Base-by-base conservation (phyloP, 2,888 invertebrate genomes). In the Conomelus anceps region DNA sequence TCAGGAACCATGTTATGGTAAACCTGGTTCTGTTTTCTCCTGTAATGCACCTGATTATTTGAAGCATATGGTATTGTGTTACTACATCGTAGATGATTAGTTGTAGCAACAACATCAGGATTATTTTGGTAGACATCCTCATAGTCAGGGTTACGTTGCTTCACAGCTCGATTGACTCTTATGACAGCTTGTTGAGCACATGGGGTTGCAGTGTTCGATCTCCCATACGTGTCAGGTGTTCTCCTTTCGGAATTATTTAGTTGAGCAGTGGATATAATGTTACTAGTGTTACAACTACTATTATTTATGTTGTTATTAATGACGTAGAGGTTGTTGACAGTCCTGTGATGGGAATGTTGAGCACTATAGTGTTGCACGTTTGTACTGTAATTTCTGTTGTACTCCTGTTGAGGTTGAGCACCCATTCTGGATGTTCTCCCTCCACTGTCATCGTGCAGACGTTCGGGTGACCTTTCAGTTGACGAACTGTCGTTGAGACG, bases 151-250 rank as follows among this genome's bases (percentile, higher is more conserved):
- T 90, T 90, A 22, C 86, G 89, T n/a, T 88, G 89, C 89, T 91
- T 90, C 9, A 89, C 84, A 23, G 90, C 26, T 63, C 90, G 86
- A 22, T 90, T 84, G 23, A 89, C 89, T 22, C 90, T 90, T 11
- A 89, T 89, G 17, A 88, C 85, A 22, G 86, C 84, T 17, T 89
- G 89, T 88, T 84, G 87, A 41, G 87, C 84, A 86, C 86, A 86
- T 6, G 90, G 90, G 4, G 90, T 90, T n/a, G 89, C 86, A 3
- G 90, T 88, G 84, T 89, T 90, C 6, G 96, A 96, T 90, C 96
- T 94, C 0, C 97, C 97, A 92, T 97, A 97, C 17, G 97, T 96
- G 92, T 97, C 97, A 0, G 97, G 97, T 0, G 97, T 97, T 91
- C 97, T 94, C 91, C 97, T 94, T 92, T 97, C 97, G 23, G 94